Conservation (phyloP, 2,113 vertebrate genomes). For the Ailuropoda melanoleuca region DNA sequence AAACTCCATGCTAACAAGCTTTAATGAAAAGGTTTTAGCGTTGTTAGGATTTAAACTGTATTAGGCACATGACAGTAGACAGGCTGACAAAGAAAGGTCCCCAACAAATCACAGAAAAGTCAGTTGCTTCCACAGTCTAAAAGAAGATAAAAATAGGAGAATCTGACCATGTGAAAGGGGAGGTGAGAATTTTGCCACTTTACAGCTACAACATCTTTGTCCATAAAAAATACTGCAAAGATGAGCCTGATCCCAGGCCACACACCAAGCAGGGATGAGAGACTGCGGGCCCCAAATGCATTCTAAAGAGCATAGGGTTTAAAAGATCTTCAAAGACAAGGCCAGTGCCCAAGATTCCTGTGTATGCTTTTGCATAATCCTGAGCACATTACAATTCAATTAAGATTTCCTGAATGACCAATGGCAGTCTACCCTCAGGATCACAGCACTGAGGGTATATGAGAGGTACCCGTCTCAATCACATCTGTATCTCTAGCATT, state of each 20-base stretch:
- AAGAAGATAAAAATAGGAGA: constrained; percentile 23
- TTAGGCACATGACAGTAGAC: constrained; percentile 29
- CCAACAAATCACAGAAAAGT: not conserved
- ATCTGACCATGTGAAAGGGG: constrained; percentile 17
- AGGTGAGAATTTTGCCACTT: constrained; percentile 4
- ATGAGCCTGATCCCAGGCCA: not conserved
- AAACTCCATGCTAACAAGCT: constrained; percentile 20
- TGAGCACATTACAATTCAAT: not conserved
- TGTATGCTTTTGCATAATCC: not conserved
- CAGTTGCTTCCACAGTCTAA: not conserved
- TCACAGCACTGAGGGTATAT: not conserved
- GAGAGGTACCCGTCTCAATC: not conserved
- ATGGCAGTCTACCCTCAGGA: not conserved
- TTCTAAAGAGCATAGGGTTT: not conserved
- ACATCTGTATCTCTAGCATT: not conserved
- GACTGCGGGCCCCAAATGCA: not conserved
- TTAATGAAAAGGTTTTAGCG: constrained; percentile 48
- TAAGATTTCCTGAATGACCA: not conserved
- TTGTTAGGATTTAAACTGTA: constrained; percentile 42
- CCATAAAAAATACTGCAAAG: not conserved
- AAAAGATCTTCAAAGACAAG: constrained; percentile 39
- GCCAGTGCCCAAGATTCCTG: not conserved
- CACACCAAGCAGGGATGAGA: not conserved
- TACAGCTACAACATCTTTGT: not conserved
- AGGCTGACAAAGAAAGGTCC: not conserved